Evolutionary conservation across 2,888 invertebrate species (phyloP).

Genomic region (Xestia ashworthii): DNA sequence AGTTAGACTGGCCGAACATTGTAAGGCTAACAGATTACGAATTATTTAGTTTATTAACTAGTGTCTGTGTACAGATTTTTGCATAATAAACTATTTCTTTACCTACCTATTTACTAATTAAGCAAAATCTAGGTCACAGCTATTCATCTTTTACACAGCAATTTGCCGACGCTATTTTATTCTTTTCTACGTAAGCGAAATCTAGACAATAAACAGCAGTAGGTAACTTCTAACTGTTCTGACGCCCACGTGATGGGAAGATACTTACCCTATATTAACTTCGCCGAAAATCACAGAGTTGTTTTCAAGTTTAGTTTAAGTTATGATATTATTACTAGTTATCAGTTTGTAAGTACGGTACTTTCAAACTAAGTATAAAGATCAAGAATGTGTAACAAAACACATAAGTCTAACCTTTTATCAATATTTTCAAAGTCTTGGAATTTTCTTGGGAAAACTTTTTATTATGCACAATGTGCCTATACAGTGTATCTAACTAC

Average conservation of each 20-base stretch:
- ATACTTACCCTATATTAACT: neutral
- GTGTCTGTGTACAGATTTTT: neutral
- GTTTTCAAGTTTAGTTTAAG: neutral
- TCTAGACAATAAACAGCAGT: neutral
- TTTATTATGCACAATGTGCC: too few relatives aligned
- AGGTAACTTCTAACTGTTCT: neutral
- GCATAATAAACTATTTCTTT: neutral
- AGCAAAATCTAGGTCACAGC: neutral
- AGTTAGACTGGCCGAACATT: neutral
- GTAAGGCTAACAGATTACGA: neutral
- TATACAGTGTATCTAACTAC: too few relatives aligned
- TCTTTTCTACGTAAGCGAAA: neutral
- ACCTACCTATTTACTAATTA: neutral
- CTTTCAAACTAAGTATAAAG: too few relatives aligned
- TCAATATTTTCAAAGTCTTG: too few relatives aligned
- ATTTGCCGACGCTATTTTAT: neutral
- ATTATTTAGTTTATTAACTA: neutral
- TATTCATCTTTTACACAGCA: neutral
- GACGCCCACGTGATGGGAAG: neutral
- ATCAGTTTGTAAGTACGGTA: too few relatives aligned
- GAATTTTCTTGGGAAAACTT: too few relatives aligned
- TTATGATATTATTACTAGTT: neutral
- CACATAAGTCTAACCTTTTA: too few relatives aligned
- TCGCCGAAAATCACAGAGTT: neutral
- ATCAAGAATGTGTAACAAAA: too few relatives aligned